phyloP scores from a whole-genome alignment of 2,888 invertebrate species.

The Cloeon dipterum region DNA sequence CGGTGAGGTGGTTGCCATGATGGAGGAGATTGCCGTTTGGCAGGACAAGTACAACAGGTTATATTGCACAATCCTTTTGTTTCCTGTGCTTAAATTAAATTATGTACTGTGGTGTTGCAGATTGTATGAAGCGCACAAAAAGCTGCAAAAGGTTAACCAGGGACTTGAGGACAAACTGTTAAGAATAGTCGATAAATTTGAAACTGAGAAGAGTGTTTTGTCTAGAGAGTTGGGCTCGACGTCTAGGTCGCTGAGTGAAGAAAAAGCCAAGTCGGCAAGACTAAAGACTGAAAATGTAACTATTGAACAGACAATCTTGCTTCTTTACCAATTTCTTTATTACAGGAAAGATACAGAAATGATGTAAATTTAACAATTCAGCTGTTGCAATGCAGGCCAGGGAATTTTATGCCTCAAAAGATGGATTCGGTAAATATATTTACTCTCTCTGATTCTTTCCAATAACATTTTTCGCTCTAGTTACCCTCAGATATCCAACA shows the following conservation, averaged over 20 bases:
- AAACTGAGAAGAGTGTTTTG: conserved; percentile 66
- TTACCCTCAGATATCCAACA: conserved; percentile 79
- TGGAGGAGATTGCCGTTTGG: conserved; percentile 68
- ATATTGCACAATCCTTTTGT: neutral
- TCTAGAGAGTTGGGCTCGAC: conserved; percentile 71
- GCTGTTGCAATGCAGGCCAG: conserved; percentile 82
- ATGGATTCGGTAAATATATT: conserved; percentile 53
- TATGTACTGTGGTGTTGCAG: conserved; percentile 28
- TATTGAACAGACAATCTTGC: neutral
- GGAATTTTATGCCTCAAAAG: conserved; percentile 80
- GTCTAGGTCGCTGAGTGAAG: conserved; percentile 62
- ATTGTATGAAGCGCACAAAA: conserved; percentile 77
- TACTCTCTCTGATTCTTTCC: too few relatives aligned
- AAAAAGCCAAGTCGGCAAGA: conserved; percentile 61
- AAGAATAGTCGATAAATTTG: conserved; percentile 77
- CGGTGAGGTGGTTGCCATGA: conserved; percentile 50
- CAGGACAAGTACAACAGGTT: conserved; percentile 81
- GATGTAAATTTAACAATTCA: conserved; percentile 88
- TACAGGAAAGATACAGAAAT: conserved; percentile 78
- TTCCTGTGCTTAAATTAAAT: neutral
- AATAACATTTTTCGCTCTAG: conserved; percentile 22
- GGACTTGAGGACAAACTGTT: conserved; percentile 82
- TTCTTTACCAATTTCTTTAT: conserved; percentile 11
- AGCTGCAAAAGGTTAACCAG: conserved; percentile 86
- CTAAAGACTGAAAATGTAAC: conserved; percentile 66